Evolutionary conservation across 1,140 invertebrate genomes (phyloP), one percentile per base, ranked within the genome.

Genomic region (Acyrthosiphon pisum): DNA sequence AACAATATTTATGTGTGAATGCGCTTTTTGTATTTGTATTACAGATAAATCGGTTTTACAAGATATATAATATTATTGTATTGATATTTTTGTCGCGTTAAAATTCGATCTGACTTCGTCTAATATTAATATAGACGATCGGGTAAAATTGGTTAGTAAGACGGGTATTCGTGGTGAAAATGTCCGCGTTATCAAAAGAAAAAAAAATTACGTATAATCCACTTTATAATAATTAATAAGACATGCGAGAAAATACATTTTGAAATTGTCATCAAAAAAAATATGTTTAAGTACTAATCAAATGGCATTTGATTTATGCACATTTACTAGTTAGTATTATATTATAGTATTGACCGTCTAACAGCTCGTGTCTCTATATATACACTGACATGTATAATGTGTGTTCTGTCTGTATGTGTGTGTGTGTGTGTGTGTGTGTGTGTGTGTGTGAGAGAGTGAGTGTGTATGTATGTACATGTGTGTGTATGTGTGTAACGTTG

Each of bases 401-500:
- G 60, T 60, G 48, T 93, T 83, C 0, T 35, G 76, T 83, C 3
- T 83, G 76, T 48, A 90, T 56, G 18, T 14, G 23, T 91, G 41
- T 92, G 41, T 50, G 68, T 83, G 37, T 53, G 60, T 89, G 56
- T 46, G 44, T 76, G 88, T 50, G 44, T 93, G 37, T 89, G 35
- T 37, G 14, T 83, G 53, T 91, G 88, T 93, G 50, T 93, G 44
- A 48, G 41, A n/a, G 44, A 48, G 41, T 89, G 44, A 46, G 87
- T 48, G 44, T 76, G 76, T 76, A 44, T 76, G 81, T 53, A 37
- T 84, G 35, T 53, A 48, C 50, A 48, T 76, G 88, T 50, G 44
- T 93, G 37, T 89, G 35, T 37, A 14, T 83, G 53, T 91, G 88
- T 93, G 50, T 93, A 1, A n/a, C 18, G 44, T n/a, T 90, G 53